Percentiles rank a stretch among this genome's conserved stretches.
phyloP scores from a whole-genome alignment of 2,797 vertebrate genomes.

The Lates japonicus region DNA sequence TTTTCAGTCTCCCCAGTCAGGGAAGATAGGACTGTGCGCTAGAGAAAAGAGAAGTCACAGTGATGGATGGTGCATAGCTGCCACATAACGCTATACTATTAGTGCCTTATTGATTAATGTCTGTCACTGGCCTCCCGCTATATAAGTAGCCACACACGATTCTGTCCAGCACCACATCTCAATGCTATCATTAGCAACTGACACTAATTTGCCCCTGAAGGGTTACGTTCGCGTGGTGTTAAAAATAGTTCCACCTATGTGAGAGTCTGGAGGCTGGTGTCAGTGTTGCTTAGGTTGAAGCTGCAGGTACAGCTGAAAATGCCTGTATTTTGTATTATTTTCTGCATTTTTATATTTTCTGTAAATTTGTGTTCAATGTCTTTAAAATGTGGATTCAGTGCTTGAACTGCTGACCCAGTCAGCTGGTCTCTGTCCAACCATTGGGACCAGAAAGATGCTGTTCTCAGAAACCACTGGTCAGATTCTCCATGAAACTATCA shows the following conservation, averaged over 20 bases:
- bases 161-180: constrained; percentile 18
- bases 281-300: constrained; percentile 21
- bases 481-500: neutral
- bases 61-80: constrained; percentile 71
- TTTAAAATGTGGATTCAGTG: neutral
- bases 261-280: constrained; percentile 4
- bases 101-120: constrained; percentile 75
- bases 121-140: constrained; percentile 42
- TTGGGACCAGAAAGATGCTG: neutral
- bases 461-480: neutral
- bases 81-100: constrained; percentile 57
- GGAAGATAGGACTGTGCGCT: constrained; percentile 53
- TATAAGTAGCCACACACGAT: constrained; percentile 34
- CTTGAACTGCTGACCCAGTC: no score
- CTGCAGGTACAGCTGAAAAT: constrained; percentile 44
- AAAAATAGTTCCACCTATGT: constrained; percentile 48
- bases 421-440: neutral
- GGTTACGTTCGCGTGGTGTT: constrained; percentile 3
- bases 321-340: constrained; percentile 4
- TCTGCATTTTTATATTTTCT: neutral
- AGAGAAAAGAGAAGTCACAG: constrained; percentile 60
- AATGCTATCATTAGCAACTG: constrained; percentile 48
- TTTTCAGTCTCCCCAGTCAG: constrained; percentile 55
- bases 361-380: neutral
- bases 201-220: constrained; percentile 59